phyloP scores from a whole-genome alignment of 2,113 vertebrate genomes.

The Emydura subglobosa region DNA sequence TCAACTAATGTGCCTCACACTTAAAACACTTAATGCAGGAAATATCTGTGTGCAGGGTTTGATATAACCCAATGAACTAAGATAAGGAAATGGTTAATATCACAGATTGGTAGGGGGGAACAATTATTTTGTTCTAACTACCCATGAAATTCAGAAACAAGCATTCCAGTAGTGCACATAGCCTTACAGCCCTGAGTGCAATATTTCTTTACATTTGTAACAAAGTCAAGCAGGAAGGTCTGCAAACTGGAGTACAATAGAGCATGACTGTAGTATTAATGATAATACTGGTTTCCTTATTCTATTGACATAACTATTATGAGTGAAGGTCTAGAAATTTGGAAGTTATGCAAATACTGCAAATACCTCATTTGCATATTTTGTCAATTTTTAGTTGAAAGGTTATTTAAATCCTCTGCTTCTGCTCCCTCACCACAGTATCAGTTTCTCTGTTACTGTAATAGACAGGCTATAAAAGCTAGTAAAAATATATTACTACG shows the following conservation, averaged over 20 bases:
- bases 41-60: not conserved
- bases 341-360: not conserved
- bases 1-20: not conserved
- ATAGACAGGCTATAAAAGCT: not conserved
- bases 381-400: not conserved
- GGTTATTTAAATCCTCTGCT: not conserved
- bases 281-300: not conserved
- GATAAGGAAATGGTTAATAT: not conserved
- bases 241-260: not conserved
- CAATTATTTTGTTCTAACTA: not conserved
- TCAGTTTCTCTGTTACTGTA: not conserved
- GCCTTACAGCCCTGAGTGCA: not conserved
- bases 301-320: not conserved
- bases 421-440: not conserved
- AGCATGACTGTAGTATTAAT: not conserved
- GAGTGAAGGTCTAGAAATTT: not conserved
- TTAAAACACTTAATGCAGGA: not conserved
- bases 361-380: not conserved
- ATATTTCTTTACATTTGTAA: not conserved
- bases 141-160: not conserved
- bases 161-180: not conserved
- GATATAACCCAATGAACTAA: not conserved
- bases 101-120: fast-evolving
- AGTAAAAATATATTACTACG: not conserved
- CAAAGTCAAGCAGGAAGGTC: not conserved